Evolutionary conservation across 2,797 vertebrate genomes (phyloP).

Genomic region (Epinephelus malabaricus): DNA sequence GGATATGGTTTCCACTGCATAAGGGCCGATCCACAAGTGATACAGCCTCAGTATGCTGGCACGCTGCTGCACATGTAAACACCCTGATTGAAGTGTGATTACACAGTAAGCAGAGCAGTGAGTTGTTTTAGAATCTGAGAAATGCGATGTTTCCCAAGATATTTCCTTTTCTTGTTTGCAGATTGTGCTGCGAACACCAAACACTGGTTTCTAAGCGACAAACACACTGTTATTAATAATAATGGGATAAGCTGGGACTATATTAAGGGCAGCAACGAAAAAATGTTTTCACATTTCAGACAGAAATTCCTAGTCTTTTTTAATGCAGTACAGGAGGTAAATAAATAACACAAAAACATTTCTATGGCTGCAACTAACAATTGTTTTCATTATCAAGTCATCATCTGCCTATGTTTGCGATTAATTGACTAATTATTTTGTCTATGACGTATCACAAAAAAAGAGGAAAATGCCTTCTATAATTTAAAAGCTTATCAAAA

Average conservation of each 20-base stretch:
- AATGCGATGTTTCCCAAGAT: conserved; percentile 33
- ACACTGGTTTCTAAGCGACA: conserved; percentile 42
- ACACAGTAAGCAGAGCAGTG: conserved; percentile 57
- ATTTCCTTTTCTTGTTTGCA: background rate
- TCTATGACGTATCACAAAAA: background rate
- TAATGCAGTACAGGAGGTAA: background rate
- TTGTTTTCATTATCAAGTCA: background rate
- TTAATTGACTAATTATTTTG: too few relatives aligned
- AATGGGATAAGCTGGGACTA: background rate
- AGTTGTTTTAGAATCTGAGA: conserved; percentile 49
- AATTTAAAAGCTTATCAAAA: background rate
- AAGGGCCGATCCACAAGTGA: conserved; percentile 4
- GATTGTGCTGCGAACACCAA: background rate
- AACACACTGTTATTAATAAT: conserved; percentile 2
- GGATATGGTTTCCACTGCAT: conserved; percentile 44
- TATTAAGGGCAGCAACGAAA: background rate
- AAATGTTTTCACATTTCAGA: background rate
- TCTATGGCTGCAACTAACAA: background rate
- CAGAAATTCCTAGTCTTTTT: background rate
- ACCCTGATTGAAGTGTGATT: conserved; percentile 59
- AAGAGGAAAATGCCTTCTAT: too few relatives aligned
- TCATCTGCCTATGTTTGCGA: too few relatives aligned
- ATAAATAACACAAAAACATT: background rate
- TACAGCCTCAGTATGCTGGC: conserved; percentile 29
- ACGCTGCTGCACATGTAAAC: conserved; percentile 43